Evolutionary conservation across 2,888 invertebrate genomes (phyloP), one percentile per base, ranked within the genome.

Genomic region (Noctua fimbriata): DNA sequence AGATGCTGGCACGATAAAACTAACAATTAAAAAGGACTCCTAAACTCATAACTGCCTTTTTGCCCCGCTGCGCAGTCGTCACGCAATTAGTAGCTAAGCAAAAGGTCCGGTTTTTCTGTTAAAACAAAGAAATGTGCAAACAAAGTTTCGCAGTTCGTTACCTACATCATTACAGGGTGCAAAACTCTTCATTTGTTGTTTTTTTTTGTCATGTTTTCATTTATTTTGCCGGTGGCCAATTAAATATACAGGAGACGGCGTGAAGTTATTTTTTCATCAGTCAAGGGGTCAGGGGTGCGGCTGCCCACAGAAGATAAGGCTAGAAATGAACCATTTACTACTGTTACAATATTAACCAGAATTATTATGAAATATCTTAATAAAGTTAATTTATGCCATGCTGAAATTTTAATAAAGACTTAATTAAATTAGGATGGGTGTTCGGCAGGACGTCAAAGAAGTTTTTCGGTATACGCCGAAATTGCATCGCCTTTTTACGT

Each of bases 361-460:
- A 84, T 86, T 81, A 84, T 83, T 81, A 79, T 72, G 73, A 88
- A 88, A 88, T 80, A 84, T 85, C 80, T 82, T 88, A 85, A 83
- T 83, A 85, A 86, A 86, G 65, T 88, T 82, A 84, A 83, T 82
- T 88, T 84, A 89, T 83, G 79, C 69, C 66, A 69, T 55, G 69
- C 78, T 81, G 76, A 85, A 87, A 82, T 84, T 89, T 89, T 89
- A 89, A 88, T 89, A 88, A 89, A 85, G 81, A 78, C 75, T 89
- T 89, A 81, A 85, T 88, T 84, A 84, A 85, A 74, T 78, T 77
- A 65, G 73, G 44, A 78, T 69, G 79, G 63, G 52, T 58, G 78
- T 79, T 79, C 63, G 72, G 71, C 69, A 76, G 76, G 36, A 84
- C 73, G 77, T 79, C 73, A 79, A 82, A 84, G 63, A 67, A 75